These are phyloP conservation scores for Nomada flava DNA, from an alignment of 2,888 invertebrate species.

Conservation along the genomic window DNA sequence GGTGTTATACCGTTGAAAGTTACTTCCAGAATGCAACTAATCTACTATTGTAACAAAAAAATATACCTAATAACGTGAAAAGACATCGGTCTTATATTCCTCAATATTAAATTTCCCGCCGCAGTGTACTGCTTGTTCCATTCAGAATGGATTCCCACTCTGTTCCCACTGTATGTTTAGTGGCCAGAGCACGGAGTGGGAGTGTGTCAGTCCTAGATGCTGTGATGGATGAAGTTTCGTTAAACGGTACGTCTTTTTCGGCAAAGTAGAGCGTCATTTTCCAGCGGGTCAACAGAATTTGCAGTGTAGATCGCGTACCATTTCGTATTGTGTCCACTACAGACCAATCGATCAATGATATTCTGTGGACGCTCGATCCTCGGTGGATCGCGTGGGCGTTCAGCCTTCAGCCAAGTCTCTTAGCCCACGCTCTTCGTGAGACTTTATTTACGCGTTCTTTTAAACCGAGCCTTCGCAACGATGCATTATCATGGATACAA, in stretches of 20 bases:
- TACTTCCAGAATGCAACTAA: too few species aligned
- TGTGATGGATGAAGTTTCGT: constrained; percentile 80
- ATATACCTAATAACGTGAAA: background rate
- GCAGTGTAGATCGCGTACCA: background rate
- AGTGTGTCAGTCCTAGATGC: constrained; percentile 76
- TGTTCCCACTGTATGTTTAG: constrained; percentile 31
- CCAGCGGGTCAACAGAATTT: background rate
- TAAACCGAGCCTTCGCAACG: constrained; percentile 24
- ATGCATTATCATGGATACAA: background rate
- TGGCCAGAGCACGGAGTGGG: constrained; percentile 58
- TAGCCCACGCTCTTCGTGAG: constrained; percentile 68
- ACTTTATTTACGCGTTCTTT: constrained; percentile 67
- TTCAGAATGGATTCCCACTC: constrained; percentile 14
- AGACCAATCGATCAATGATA: constrained; percentile 37
- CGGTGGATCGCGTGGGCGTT: constrained; percentile 79
- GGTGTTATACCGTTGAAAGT: too few species aligned
- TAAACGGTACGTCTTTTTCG: constrained; percentile 77
- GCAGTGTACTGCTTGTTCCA: background rate
- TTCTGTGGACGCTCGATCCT: constrained; percentile 44
- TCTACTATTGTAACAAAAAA: too few species aligned
- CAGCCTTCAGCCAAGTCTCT: constrained; percentile 70
- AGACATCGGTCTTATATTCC: background rate
- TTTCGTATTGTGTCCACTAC: background rate
- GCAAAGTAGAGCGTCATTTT: constrained; percentile 31
- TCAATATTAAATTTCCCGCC: constrained; percentile 30